Evolutionary conservation across 2,113 vertebrate species (phyloP), one percentile per base, ranked within the genome.

Genomic region (Heterocephalus glaber): DNA sequence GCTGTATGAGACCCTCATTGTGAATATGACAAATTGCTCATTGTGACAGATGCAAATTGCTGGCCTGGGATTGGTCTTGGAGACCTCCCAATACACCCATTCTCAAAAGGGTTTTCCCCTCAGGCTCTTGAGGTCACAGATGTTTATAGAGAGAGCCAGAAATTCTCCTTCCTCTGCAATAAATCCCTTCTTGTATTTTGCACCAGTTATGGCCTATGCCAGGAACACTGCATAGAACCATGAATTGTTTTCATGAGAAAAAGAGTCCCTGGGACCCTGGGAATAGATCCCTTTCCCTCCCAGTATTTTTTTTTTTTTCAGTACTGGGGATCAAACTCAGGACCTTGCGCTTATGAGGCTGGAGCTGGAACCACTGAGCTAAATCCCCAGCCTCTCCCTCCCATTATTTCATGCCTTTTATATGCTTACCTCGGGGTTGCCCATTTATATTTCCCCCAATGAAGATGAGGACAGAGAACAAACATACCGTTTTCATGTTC

Each of bases 401-500:
- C 30, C 6, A 0, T 54, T 7, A 66, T 30, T 22, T 26, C 3
- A 38, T 38, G 2, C 30, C 19, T n/a, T 41, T 49, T 20, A 16
- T 7, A 0, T n/a, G 19, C 12, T 2, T n/a, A 22, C 38, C 66
- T 60, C 41, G 20, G 33, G 2, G 0, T 7, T 61, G n/a, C 49
- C 47, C 2, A 2, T 41, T 68, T 54, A 0, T 6, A 33, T 33
- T 68, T 89, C 86, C 26, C 54, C 65, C 28, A 20, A 20, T 11
- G n/a, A 70, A 65, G 41, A 49, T 5, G 63, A 66, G 58, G 49
- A 14, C 22, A 49, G 24, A 47, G 38, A 41, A 20, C 11, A 20
- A 74, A 20, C 1, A 5, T 7, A 0, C 4, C 1, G 0, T 20
- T 35, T 2, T 28, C 38, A 9, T 8, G 17, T 77, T 28, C 4